Evolutionary conservation across 2,888 invertebrate genomes (phyloP).

Genomic region (Stegophylla sp.): DNA sequence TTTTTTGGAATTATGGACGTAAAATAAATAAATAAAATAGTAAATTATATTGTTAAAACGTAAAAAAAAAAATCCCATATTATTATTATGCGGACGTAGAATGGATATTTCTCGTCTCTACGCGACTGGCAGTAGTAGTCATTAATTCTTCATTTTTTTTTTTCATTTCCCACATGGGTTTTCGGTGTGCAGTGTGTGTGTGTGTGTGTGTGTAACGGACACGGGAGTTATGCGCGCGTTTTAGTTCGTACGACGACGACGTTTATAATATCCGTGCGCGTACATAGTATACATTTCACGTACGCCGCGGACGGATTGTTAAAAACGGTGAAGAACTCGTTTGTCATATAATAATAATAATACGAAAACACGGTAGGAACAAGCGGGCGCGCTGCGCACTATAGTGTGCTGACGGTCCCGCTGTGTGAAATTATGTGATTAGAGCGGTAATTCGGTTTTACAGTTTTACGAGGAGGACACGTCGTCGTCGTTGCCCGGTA

Average conservation of each 20-base stretch:
- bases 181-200: too few species aligned
- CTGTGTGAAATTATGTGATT: constrained; percentile 58
- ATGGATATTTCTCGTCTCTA: too few species aligned
- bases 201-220: not conserved
- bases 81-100: too few species aligned
- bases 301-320: constrained; percentile 4
- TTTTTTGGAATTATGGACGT: too few species aligned
- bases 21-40: too few species aligned
- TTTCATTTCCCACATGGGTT: too few species aligned
- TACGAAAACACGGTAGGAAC: constrained; percentile 43
- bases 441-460: constrained; percentile 51
- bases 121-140: too few species aligned
- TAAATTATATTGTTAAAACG: too few species aligned
- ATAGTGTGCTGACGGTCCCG: constrained; percentile 39
- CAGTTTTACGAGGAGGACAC: constrained; percentile 30
- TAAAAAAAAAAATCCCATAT: too few species aligned
- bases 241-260: not conserved
- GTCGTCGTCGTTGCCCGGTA: too few species aligned
- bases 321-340: constrained; percentile 9
- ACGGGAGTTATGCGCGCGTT: not conserved
- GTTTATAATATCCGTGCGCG: not conserved
- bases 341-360: constrained; percentile 6
- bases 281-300: constrained; percentile 26
- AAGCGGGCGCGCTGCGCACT: too few species aligned
- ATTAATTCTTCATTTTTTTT: too few species aligned